These are phyloP conservation scores for Anser cygnoides DNA, from an alignment of 2,113 vertebrate genomes.

Conservation along the genomic window DNA sequence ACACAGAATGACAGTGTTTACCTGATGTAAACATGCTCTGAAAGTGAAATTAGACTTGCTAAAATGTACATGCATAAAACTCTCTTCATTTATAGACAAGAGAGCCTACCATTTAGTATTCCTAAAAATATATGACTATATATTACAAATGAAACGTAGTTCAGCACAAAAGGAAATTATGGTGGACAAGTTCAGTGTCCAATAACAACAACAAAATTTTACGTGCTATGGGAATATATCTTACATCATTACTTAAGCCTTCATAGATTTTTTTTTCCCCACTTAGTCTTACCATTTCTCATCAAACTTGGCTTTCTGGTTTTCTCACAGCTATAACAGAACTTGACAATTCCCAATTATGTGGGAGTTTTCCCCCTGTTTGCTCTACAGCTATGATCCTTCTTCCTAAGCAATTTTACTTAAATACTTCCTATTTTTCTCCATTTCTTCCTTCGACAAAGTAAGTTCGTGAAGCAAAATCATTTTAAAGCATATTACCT, in stretches of 20 bases:
- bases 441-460: neutral
- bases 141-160: neutral
- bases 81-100: neutral
- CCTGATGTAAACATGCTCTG: neutral
- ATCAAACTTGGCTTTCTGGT: neutral
- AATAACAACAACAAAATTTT: neutral
- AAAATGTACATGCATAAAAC: slow-evolving; percentile 3
- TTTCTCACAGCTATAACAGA: neutral
- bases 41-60: slow-evolving; percentile 5
- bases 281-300: neutral
- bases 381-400: neutral
- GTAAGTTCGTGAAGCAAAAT: neutral
- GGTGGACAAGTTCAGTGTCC: neutral
- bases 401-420: neutral
- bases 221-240: neutral
- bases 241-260: neutral
- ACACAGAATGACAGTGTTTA: slow-evolving; percentile 10
- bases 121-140: neutral
- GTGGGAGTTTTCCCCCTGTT: neutral
- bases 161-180: neutral
- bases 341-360: neutral
- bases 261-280: neutral
- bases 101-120: neutral
- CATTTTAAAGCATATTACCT: neutral
- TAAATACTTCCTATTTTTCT: neutral